A percentile compares a stretch with the other conserved stretches of the same genome.
Evolutionary conservation across 2,797 vertebrate species (phyloP).

Genomic region (Benthosema pterotum): DNA sequence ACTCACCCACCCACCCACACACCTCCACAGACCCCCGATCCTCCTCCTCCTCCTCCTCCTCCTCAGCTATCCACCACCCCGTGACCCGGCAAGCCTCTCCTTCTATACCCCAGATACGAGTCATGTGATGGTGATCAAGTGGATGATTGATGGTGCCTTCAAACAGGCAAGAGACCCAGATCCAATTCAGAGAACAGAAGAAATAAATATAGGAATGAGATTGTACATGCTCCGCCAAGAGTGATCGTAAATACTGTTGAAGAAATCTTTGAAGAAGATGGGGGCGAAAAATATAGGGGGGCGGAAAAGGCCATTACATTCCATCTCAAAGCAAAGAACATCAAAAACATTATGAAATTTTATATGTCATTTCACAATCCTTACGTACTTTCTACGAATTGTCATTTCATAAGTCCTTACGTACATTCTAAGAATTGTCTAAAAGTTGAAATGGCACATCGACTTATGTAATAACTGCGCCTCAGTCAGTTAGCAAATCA

Average conservation of each 20-base stretch:
- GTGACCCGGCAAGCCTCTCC: constrained; percentile 16
- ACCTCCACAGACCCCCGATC: not conserved
- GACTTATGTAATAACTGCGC: too few species aligned
- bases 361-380: too few species aligned
- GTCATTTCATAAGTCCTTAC: too few species aligned
- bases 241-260: not conserved
- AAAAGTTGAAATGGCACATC: too few species aligned
- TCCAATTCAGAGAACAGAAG: constrained; percentile 8
- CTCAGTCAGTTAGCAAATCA: too few species aligned
- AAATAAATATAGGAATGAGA: not conserved
- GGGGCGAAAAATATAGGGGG: not conserved
- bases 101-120: constrained; percentile 14
- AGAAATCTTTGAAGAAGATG: not conserved
- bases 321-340: not conserved
- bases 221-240: not conserved
- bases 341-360: too few species aligned
- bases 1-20: not conserved
- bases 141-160: constrained; percentile 24
- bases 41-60: constrained; percentile 2
- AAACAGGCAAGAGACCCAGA: constrained; percentile 9
- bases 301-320: not conserved
- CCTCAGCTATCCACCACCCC: constrained; percentile 7
- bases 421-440: too few species aligned
- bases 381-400: too few species aligned
- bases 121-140: constrained; percentile 4